phyloP scores from a whole-genome alignment of 2,113 vertebrate genomes.

The Python bivittatus region DNA sequence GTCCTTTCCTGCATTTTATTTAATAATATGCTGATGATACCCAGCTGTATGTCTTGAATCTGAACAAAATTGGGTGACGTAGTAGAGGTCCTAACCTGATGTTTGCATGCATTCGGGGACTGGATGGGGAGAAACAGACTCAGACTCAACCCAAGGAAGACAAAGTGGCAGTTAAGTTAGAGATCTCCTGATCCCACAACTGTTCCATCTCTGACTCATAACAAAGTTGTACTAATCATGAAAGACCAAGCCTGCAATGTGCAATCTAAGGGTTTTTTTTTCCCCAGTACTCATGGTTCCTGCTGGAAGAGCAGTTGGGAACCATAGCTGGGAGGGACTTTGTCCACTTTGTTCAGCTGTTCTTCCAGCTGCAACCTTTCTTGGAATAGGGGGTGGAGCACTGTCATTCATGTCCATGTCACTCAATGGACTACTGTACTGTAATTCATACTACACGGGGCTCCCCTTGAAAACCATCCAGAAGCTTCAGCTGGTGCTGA shows the following conservation, averaged over 20 bases:
- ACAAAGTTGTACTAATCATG: neutral
- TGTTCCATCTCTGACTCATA: neutral
- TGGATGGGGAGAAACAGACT: neutral
- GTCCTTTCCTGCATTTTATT: neutral
- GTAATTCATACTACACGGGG: neutral
- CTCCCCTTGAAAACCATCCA: neutral
- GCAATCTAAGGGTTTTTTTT: neutral
- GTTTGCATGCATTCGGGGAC: neutral
- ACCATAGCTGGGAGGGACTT: neutral
- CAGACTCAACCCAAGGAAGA: neutral
- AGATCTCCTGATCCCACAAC: neutral
- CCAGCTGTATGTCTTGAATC: neutral
- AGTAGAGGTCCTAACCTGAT: neutral
- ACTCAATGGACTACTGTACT: neutral
- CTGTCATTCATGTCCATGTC: neutral
- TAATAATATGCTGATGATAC: neutral
- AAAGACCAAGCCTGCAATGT: neutral
- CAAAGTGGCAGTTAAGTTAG: neutral
- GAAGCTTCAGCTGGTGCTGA: neutral
- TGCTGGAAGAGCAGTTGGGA: neutral
- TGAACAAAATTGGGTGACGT: neutral
- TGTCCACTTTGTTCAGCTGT: neutral
- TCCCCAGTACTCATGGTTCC: neutral
- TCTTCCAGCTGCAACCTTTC: neutral
- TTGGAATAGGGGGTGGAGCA: neutral